A percentile compares a stretch with the other conserved stretches of the same genome.
These are phyloP conservation scores for Megalurothrips usitatus DNA, from an alignment of 2,888 invertebrate species.

Conservation along the genomic window DNA sequence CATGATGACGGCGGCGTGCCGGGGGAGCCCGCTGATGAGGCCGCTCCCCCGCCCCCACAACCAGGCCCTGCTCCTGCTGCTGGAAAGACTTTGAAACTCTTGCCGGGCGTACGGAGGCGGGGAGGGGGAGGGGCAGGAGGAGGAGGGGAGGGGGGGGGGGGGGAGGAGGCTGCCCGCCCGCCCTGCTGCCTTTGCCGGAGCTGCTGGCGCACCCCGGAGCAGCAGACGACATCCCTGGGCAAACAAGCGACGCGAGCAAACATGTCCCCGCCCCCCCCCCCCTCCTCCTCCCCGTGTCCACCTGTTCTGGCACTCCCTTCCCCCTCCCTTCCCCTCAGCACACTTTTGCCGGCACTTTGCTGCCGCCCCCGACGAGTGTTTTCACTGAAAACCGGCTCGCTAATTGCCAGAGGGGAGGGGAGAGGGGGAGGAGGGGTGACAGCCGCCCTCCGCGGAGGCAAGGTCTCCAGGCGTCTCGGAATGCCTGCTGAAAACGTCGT, in stretches of 20 bases:
- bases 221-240: background rate
- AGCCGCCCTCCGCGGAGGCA: background rate
- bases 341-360: constrained; percentile 13
- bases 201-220: too few relatives aligned
- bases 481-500: too few relatives aligned
- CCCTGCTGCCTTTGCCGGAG: too few relatives aligned
- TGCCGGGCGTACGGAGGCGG: background rate
- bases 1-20: background rate
- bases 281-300: background rate
- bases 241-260: background rate
- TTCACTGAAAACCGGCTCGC: constrained; percentile 7
- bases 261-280: background rate
- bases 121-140: background rate
- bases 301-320: background rate
- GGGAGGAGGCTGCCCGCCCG: too few relatives aligned
- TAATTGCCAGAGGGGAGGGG: background rate
- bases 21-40: background rate
- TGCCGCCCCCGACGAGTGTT: background rate
- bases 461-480: too few relatives aligned
- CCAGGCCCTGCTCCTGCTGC: background rate
- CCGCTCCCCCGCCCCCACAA: background rate
- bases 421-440: background rate
- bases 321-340: background rate
- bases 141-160: background rate
- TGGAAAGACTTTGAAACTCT: background rate